Percentiles rank a stretch among this genome's conserved stretches.
These are phyloP conservation scores for Xyrauchen texanus DNA, from an alignment of 2,113 vertebrate genomes.

Conservation along the genomic window DNA sequence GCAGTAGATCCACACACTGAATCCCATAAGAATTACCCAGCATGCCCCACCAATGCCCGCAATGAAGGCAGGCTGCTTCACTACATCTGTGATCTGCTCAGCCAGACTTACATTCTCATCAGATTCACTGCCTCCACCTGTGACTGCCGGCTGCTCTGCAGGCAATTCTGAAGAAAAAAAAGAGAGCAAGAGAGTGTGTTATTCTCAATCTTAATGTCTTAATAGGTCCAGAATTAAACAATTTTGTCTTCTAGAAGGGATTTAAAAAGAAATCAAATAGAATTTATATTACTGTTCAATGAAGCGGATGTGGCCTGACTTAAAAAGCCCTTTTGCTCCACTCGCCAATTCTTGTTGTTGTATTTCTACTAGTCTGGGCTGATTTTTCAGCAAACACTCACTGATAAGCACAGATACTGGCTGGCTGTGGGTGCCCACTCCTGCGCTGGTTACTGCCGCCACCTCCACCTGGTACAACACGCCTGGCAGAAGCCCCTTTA, in stretches of 20 bases:
- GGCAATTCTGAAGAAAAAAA: conserved; percentile 69
- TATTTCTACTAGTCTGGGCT: too few relatives aligned
- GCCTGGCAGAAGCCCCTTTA: conserved; percentile 84
- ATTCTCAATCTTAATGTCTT: conserved; percentile 11
- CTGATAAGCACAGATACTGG: conserved; percentile 81
- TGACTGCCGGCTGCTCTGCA: conserved; percentile 65
- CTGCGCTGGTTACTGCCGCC: conserved; percentile 85
- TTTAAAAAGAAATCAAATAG: conserved; percentile 17
- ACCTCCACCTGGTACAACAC: conserved; percentile 85
- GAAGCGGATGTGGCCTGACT: background rate
- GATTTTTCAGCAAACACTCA: conserved; percentile 71
- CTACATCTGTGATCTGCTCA: conserved; percentile 84
- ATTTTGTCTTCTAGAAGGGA: background rate
- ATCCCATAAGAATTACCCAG: conserved; percentile 90
- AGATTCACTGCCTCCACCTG: conserved; percentile 57
- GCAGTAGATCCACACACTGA: conserved; percentile 89
- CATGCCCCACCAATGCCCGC: conserved; percentile 87
- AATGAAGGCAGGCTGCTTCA: conserved; percentile 90
- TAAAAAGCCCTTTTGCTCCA: too few relatives aligned
- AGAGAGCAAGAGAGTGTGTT: background rate
- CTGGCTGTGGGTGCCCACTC: conserved; percentile 82
- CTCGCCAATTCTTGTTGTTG: too few relatives aligned
- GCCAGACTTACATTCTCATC: conserved; percentile 74
- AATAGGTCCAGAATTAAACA: conserved; percentile 14
- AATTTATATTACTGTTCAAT: background rate